These are phyloP conservation scores for Zophobas atratus DNA, from an alignment of 1,140 invertebrate genomes.

Conservation along the genomic window DNA sequence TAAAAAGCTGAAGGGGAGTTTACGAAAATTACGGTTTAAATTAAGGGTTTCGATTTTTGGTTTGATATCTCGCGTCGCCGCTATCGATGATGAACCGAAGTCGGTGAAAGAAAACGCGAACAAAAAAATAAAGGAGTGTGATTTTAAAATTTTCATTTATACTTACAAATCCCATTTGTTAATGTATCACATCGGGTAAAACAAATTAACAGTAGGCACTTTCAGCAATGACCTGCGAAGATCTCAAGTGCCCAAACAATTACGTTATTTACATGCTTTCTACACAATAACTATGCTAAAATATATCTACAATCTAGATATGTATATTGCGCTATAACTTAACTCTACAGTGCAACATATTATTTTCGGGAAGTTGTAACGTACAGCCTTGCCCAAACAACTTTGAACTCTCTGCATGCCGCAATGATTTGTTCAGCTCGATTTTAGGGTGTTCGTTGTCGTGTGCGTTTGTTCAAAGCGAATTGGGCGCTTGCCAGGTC, in stretches of 20 bases:
- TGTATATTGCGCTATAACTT: conserved; percentile 62
- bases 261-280: conserved; percentile 55
- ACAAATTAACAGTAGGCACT: conserved; percentile 65
- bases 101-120: neutral
- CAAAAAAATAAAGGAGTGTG: conserved; percentile 30
- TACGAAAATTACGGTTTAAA: no score
- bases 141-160: conserved; percentile 42
- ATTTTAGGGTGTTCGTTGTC: conserved; percentile 34
- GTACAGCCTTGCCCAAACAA: conserved; percentile 50
- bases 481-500: conserved; percentile 2
- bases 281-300: conserved; percentile 55
- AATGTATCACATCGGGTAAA: conserved; percentile 64
- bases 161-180: conserved; percentile 39
- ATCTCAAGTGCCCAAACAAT: conserved; percentile 63
- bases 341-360: conserved; percentile 57
- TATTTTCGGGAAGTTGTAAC: conserved; percentile 61
- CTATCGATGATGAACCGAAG: neutral
- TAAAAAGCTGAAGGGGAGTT: no score
- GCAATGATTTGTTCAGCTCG: conserved; percentile 1
- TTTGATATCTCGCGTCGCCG: neutral
- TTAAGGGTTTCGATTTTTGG: no score
- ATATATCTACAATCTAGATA: conserved; percentile 64
- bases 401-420: neutral
- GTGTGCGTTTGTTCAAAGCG: conserved; percentile 12
- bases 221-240: conserved; percentile 57